A percentile compares a stretch with the other conserved stretches of the same genome.
phyloP scores from a whole-genome alignment of 2,797 vertebrate genomes.

The Pterois miles region DNA sequence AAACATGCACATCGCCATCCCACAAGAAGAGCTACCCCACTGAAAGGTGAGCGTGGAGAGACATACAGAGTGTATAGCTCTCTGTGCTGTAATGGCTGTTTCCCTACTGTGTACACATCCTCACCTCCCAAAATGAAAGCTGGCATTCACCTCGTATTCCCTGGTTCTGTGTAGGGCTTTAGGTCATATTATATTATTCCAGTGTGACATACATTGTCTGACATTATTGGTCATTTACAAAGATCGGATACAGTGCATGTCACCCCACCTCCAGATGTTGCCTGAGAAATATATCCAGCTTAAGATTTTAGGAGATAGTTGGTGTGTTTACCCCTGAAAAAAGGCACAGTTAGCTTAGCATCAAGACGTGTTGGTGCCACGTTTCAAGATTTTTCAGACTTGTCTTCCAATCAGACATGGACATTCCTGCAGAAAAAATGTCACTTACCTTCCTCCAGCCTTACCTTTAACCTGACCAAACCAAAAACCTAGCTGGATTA shows the following conservation, averaged over 20 bases:
- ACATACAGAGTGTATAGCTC: not conserved
- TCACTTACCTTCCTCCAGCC: no score
- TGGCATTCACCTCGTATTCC: not conserved
- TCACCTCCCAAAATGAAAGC: not conserved
- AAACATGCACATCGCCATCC: not conserved
- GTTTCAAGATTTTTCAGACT: no score
- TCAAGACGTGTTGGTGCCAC: not conserved
- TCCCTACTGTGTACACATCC: not conserved
- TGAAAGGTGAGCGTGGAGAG: slow-evolving; percentile 54
- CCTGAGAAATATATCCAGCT: no score
- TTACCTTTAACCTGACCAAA: not conserved
- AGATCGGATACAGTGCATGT: not conserved
- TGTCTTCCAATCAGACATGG: no score
- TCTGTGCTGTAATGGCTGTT: not conserved
- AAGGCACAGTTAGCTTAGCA: not conserved
- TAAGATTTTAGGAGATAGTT: no score
- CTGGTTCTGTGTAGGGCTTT: not conserved
- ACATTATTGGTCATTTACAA: not conserved
- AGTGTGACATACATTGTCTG: not conserved
- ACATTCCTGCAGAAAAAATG: no score
- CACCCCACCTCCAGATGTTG: not conserved
- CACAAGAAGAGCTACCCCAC: slow-evolving; percentile 1
- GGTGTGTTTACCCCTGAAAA: not conserved
- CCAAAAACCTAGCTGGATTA: no score
- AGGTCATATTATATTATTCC: not conserved